Conservation (phyloP, 2,888 invertebrate species). For the Chymomyza caudatula region DNA sequence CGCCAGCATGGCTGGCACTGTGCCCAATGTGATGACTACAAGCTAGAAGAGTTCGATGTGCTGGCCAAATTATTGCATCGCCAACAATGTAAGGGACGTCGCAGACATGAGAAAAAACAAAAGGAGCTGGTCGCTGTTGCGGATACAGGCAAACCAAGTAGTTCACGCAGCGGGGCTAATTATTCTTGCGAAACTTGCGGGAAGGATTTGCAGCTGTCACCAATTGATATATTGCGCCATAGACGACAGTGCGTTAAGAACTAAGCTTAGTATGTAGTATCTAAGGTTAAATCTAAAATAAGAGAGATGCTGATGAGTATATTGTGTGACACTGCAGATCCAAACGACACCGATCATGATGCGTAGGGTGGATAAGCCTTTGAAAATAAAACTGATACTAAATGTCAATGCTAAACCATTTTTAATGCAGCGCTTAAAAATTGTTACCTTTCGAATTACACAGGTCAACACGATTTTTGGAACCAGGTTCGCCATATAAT, state of each 20-base stretch:
- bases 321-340: no score
- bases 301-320: no score
- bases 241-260: conserved; percentile 81
- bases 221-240: conserved; percentile 92
- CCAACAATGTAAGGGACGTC: conserved; percentile 20
- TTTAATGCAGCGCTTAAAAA: no score
- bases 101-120: conserved; percentile 68
- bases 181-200: conserved; percentile 87
- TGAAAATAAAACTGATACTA: no score
- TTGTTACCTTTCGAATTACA: no score
- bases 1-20: conserved; percentile 85
- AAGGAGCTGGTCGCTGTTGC: not conserved
- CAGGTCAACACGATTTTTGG: no score
- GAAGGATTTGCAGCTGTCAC: conserved; percentile 84
- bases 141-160: conserved; percentile 38
- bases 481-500: no score
- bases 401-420: no score
- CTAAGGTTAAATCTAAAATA: no score
- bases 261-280: not conserved
- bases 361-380: no score
- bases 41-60: conserved; percentile 82
- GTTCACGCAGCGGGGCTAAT: conserved; percentile 11
- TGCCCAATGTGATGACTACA: conserved; percentile 81
- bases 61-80: conserved; percentile 86
- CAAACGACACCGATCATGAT: no score